A percentile compares a stretch with the other conserved stretches of the same genome.
phyloP scores from a whole-genome alignment of 2,113 vertebrate genomes.

The Okapia johnstoni region DNA sequence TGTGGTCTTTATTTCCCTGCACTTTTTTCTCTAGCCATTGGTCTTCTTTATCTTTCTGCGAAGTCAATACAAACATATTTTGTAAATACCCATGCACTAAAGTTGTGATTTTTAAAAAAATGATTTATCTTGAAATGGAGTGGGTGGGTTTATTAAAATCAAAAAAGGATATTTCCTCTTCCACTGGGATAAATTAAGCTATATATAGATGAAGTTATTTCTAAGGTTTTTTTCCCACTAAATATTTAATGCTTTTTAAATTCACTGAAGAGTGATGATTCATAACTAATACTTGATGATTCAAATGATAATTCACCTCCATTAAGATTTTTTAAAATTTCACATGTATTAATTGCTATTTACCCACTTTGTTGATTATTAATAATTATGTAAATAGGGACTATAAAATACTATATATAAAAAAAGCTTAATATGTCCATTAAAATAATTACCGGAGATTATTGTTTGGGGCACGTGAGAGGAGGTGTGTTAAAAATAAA shows the following conservation, averaged over 20 bases:
- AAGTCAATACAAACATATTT: background rate
- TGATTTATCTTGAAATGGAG: background rate
- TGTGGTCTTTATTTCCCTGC: conserved; percentile 92
- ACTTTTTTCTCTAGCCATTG: conserved; percentile 97
- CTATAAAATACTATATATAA: background rate
- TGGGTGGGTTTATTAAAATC: background rate
- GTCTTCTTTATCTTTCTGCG: conserved; percentile 94
- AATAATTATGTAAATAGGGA: background rate
- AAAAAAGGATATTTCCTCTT: background rate
- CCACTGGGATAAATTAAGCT: background rate
- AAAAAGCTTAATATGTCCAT: background rate
- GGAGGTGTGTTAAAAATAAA: background rate
- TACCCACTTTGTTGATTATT: background rate
- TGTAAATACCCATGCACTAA: background rate
- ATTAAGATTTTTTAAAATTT: background rate
- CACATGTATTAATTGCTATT: background rate
- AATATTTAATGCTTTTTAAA: background rate
- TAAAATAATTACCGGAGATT: background rate
- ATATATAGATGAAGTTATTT: background rate
- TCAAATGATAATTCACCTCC: background rate
- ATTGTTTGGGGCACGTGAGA: background rate
- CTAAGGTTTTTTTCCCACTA: background rate
- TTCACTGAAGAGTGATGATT: background rate
- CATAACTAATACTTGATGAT: background rate
- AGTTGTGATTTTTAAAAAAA: background rate